Conservation (phyloP, 2,797 vertebrate genomes). For the Anguilla anguilla region DNA sequence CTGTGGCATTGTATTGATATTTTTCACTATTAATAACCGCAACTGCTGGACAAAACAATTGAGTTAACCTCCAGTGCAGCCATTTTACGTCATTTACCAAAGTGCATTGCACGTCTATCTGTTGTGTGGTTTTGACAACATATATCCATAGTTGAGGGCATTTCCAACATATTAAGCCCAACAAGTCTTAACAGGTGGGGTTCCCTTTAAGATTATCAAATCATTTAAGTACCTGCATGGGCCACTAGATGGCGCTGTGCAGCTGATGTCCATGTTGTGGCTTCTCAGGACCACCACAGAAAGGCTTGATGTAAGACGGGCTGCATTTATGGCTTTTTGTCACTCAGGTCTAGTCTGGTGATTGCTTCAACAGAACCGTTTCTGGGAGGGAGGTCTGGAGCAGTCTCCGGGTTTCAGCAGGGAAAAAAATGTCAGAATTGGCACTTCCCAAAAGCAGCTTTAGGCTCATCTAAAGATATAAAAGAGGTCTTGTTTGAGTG, state of each 20-base stretch:
- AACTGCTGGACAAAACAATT: too few species aligned
- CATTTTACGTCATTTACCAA: too few species aligned
- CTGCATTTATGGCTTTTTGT: not conserved
- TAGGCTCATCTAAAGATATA: not conserved
- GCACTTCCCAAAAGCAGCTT: not conserved
- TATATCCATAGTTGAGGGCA: too few species aligned
- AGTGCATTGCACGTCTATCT: too few species aligned
- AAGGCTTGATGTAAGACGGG: not conserved
- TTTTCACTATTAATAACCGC: too few species aligned
- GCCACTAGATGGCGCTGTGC: slow-evolving; percentile 16
- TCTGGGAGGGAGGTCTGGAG: not conserved
- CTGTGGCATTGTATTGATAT: too few species aligned
- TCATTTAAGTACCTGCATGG: not conserved
- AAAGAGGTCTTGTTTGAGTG: not conserved
- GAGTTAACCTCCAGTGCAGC: too few species aligned
- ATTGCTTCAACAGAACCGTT: not conserved
- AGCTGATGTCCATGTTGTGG: not conserved
- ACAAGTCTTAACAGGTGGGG: not conserved
- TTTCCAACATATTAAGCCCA: not conserved
- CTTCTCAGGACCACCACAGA: not conserved
- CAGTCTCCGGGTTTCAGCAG: not conserved
- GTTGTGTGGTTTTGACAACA: too few species aligned
- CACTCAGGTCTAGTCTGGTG: not conserved
- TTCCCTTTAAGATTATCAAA: not conserved
- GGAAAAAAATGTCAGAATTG: slow-evolving; percentile 3